A percentile compares a stretch with the other conserved stretches of the same genome.
Conservation (phyloP, 2,113 vertebrate species). For the Oxygymnocypris stewartii region DNA sequence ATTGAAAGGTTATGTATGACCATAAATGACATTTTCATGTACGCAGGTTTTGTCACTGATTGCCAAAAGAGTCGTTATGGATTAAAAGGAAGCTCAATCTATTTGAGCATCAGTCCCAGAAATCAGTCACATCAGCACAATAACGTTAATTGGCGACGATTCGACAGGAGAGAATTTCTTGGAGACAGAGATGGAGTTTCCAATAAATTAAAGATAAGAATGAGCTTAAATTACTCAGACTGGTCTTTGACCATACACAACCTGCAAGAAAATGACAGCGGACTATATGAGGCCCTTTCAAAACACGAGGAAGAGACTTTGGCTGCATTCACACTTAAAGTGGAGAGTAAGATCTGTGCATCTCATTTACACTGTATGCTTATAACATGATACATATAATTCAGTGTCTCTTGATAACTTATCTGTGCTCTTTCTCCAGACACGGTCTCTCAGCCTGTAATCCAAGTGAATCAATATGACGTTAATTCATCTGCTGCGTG, state of each 20-base stretch:
- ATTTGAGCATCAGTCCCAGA: not conserved
- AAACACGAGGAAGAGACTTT: rapidly evolving
- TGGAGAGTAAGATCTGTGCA: slow-evolving; percentile 59
- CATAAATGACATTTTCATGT: not conserved
- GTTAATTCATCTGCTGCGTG: slow-evolving; percentile 56
- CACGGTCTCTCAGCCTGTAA: slow-evolving; percentile 39
- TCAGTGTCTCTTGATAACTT: not conserved
- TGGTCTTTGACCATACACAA: slow-evolving; percentile 50
- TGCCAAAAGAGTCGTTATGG: not conserved
- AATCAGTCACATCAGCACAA: not conserved
- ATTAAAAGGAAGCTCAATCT: slow-evolving; percentile 29
- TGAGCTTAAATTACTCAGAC: rapidly evolving
- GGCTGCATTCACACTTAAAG: not conserved
- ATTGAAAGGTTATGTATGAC: not conserved
- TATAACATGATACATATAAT: too few species aligned
- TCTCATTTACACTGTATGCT: not conserved
- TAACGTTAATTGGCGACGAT: rapidly evolving
- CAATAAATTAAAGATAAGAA: rapidly evolving
- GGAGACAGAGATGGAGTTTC: not conserved
- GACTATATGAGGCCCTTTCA: slow-evolving; percentile 27
- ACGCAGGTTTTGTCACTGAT: slow-evolving; percentile 4
- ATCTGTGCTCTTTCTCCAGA: slow-evolving; percentile 41
- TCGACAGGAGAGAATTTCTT: not conserved
- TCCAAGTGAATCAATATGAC: not conserved
- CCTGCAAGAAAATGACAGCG: slow-evolving; percentile 47